These are phyloP conservation scores for Crotalus horridus DNA, from an alignment of 2,113 vertebrate genomes.

Conservation along the genomic window DNA sequence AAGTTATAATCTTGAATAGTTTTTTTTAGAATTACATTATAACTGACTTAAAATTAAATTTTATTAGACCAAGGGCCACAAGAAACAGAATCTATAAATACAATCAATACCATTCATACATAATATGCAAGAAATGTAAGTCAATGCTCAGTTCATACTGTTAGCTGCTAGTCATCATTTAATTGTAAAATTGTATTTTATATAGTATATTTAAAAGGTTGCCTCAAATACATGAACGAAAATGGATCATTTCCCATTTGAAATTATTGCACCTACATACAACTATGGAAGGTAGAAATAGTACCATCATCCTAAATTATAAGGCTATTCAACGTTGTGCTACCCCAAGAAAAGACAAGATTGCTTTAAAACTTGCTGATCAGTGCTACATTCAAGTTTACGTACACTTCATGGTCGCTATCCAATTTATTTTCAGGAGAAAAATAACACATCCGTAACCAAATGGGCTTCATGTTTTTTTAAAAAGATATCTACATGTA, in stretches of 20 bases:
- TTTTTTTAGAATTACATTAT: constrained; percentile 13
- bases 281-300: not conserved
- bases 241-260: not conserved
- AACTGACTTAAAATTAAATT: not conserved
- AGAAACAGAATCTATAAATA: constrained; percentile 4
- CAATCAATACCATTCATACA: not conserved
- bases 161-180: not conserved
- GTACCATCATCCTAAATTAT: not conserved
- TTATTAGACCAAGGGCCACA: constrained; percentile 13
- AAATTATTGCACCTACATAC: not conserved
- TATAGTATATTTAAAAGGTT: not conserved
- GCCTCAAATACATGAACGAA: not conserved
- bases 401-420: not conserved
- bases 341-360: not conserved
- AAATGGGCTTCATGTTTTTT: not conserved
- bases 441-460: not conserved
- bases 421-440: not conserved
- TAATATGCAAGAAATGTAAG: not conserved
- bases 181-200: not conserved
- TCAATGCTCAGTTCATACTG: not conserved
- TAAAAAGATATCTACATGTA: not conserved
- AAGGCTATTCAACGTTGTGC: not conserved
- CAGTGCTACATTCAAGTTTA: not conserved
- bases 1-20: not conserved
- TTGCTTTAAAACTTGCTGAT: not conserved